Percentiles rank a stretch among this genome's conserved stretches.
Conservation (phyloP, 2,888 invertebrate genomes). For the Coleophora flavipennella region DNA sequence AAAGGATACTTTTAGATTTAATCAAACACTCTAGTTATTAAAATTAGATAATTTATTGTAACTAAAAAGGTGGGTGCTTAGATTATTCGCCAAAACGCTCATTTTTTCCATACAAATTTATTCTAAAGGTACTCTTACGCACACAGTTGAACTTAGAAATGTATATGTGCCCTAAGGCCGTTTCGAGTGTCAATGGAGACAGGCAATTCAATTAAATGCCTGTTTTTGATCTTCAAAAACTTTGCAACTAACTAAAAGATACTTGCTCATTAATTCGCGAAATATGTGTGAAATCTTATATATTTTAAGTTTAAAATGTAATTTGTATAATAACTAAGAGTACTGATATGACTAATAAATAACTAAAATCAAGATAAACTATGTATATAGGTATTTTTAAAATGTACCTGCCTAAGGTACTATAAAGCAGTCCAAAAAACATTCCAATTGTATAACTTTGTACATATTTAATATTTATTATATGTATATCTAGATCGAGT, state of each 20-base stretch:
- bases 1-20: constrained; percentile 14
- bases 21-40: constrained; percentile 3
- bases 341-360: constrained; percentile 64
- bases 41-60: too few species aligned
- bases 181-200: too few species aligned
- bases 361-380: constrained; percentile 42
- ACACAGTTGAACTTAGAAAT: too few species aligned
- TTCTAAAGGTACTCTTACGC: too few species aligned
- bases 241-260: too few species aligned
- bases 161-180: too few species aligned
- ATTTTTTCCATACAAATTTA: too few species aligned
- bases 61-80: too few species aligned
- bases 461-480: constrained; percentile 40
- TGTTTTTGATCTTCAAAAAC: too few species aligned
- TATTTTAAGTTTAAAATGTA: too few species aligned
- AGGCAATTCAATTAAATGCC: too few species aligned
- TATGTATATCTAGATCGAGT: constrained; percentile 41
- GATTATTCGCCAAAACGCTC: too few species aligned
- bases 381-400: constrained; percentile 27
- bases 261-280: constrained; percentile 1
- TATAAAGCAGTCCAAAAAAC: constrained; percentile 57
- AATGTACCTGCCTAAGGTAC: constrained; percentile 37
- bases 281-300: constrained; percentile 32
- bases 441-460: constrained; percentile 64
- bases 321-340: constrained; percentile 26